Percentiles rank a stretch among this genome's conserved stretches.
phyloP scores from a whole-genome alignment of 2,797 vertebrate genomes.

The Rachycentron canadum region DNA sequence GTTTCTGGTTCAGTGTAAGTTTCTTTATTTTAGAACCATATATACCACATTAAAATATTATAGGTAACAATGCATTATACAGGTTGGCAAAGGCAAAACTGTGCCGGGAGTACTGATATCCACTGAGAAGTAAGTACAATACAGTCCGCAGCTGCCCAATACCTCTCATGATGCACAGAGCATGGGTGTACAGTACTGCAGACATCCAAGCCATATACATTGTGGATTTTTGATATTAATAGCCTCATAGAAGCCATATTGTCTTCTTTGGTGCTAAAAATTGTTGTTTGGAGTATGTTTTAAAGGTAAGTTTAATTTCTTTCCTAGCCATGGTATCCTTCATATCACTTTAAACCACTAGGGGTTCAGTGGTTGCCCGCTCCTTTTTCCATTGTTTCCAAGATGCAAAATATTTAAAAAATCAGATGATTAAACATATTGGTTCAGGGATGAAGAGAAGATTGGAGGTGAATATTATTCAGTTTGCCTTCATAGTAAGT shows the following conservation, averaged over 20 bases:
- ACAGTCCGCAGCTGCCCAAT: conserved; percentile 11
- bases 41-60: conserved; percentile 28
- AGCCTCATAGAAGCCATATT: conserved; percentile 9
- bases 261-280: conserved; percentile 18
- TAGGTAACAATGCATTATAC: background rate
- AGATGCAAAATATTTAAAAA: conserved; percentile 4
- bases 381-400: background rate
- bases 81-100: conserved; percentile 25
- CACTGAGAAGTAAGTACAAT: conserved; percentile 64
- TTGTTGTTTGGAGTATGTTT: conserved; percentile 26
- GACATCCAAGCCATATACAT: conserved; percentile 9
- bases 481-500: conserved; percentile 46
- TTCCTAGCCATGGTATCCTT: conserved; percentile 12
- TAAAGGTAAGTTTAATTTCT: conserved; percentile 68
- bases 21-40: conserved; percentile 4
- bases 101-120: conserved; percentile 29
- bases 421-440: background rate
- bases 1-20: conserved; percentile 40
- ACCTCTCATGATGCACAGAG: conserved; percentile 11
- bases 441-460: background rate
- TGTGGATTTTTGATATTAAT: conserved; percentile 10
- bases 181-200: conserved; percentile 16
- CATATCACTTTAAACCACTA: background rate
- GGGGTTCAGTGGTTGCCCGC: background rate
- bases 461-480: conserved; percentile 22